Evolutionary conservation across 2,113 vertebrate species (phyloP).

Genomic region (Dipodomys ordii): DNA sequence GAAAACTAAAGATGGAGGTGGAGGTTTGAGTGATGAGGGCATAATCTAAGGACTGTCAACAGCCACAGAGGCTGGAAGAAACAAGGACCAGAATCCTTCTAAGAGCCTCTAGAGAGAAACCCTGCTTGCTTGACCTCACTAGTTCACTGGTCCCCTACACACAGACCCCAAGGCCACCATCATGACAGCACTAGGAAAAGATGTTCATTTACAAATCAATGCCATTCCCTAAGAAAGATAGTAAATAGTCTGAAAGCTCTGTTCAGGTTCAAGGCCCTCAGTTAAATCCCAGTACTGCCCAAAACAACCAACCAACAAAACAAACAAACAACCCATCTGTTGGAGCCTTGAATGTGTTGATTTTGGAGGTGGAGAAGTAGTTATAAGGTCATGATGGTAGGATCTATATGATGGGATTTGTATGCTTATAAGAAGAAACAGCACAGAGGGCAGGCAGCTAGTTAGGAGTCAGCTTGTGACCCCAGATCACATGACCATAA

Average conservation of each 20-base stretch:
- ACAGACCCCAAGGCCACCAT: neutral
- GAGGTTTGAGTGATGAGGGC: neutral
- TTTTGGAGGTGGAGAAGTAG: neutral
- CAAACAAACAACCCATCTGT: neutral
- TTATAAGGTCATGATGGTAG: neutral
- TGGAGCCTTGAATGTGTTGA: neutral
- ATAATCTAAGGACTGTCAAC: neutral
- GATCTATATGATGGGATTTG: neutral
- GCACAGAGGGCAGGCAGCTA: neutral
- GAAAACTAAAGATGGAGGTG: no score
- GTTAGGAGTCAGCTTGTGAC: neutral
- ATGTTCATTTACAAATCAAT: slow-evolving; percentile 56
- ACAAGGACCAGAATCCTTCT: neutral
- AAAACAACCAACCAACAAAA: no score
- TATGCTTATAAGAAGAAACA: neutral
- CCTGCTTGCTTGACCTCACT: rapidly evolving
- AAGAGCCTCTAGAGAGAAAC: neutral
- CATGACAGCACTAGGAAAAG: neutral
- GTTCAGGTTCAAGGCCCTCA: neutral
- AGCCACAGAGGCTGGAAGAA: neutral
- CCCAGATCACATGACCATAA: neutral
- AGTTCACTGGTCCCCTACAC: neutral
- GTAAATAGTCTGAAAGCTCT: neutral
- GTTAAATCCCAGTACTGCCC: neutral
- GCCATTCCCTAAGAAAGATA: slow-evolving; percentile 31